Base-by-base conservation (phyloP, 2,888 invertebrate genomes). In the Portevinia maculata region DNA sequence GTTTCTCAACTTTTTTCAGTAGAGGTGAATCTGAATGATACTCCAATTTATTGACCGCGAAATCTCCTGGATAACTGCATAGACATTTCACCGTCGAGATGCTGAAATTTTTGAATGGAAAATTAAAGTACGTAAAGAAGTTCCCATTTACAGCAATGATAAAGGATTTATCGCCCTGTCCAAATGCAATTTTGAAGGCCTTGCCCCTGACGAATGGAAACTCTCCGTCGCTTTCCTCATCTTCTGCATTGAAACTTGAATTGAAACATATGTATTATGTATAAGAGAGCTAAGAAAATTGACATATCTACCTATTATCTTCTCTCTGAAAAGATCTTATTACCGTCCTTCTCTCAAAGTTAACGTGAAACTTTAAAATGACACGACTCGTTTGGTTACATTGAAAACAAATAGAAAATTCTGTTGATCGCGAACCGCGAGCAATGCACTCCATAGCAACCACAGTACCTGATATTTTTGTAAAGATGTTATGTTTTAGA, bases 101-200 rank as follows among this genome's bases (percentile, higher is more conserved):
- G 32, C 89, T 87, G 76, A 90, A 90, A 0, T 86, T 86, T 13
- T 87, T 88, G 9, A 88, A 85, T 0, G 90, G 90, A 75, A 88
- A 90, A 62, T 90, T 90, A 71, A 89, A 90, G 48, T 90, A 90
- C 15, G 90, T 90, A 32, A 89, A 90, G 55, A 89, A 90, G 85
- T 88, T 89, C 0, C 90, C 90, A 86, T 90, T 90, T 17, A 90
- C 89, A 9, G 90, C 90, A 30, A 90, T 88, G 1, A 90, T 85
- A 46, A 90, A 89, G 8, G 90, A 88, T 19, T 89, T 88, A 84
- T 90, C 90, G 6, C 90, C 89, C 34, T 89, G 86, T 6, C 90
- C 90, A 37, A 90, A 90, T 1, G 90, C 90, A 32, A 90, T 89
- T 84, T 89, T 90, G 32, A 90, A 90, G 3, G 89, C 85, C 57